A percentile compares a stretch with the other conserved stretches of the same genome.
Conservation (phyloP, 2,113 vertebrate species). For the Tachysurus fulvidraco region DNA sequence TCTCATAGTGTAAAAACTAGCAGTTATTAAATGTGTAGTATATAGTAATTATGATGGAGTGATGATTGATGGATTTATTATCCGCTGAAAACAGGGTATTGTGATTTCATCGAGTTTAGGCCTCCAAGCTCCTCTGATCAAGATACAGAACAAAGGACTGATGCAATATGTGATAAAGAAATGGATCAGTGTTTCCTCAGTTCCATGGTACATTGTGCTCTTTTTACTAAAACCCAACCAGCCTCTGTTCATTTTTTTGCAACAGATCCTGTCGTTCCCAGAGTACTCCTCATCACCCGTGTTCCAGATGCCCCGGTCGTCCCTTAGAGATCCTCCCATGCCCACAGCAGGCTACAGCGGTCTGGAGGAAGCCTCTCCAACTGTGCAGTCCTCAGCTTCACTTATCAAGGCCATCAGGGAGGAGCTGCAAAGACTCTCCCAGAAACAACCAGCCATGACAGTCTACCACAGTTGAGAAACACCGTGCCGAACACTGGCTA, state of each 20-base stretch:
- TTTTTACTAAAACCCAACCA: not conserved
- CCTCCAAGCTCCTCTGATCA: not conserved
- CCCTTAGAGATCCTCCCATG: conserved; percentile 81
- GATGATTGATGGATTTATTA: not conserved
- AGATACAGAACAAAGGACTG: no score
- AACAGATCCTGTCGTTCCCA: conserved; percentile 81
- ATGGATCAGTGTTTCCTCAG: not conserved
- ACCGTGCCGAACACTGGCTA: conserved; percentile 8
- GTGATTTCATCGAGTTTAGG: not conserved
- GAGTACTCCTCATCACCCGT: conserved; percentile 89
- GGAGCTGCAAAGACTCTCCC: conserved; percentile 94
- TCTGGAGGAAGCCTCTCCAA: conserved; percentile 85
- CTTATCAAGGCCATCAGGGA: conserved; percentile 98
- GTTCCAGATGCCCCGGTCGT: conserved; percentile 91
- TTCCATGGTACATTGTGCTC: not conserved
- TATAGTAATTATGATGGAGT: not conserved
- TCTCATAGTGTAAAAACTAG: not conserved
- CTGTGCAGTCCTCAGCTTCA: conserved; percentile 89
- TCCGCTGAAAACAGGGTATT: not conserved
- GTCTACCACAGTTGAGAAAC: conserved; percentile 81
- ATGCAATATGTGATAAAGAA: not conserved
- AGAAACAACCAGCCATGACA: conserved; percentile 87
- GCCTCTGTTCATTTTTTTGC: conserved; percentile 59
- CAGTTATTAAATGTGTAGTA: not conserved
- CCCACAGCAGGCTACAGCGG: conserved; percentile 84